phyloP scores from a whole-genome alignment of 1,140 invertebrate genomes.

The Macrotrachela quadricornifera region DNA sequence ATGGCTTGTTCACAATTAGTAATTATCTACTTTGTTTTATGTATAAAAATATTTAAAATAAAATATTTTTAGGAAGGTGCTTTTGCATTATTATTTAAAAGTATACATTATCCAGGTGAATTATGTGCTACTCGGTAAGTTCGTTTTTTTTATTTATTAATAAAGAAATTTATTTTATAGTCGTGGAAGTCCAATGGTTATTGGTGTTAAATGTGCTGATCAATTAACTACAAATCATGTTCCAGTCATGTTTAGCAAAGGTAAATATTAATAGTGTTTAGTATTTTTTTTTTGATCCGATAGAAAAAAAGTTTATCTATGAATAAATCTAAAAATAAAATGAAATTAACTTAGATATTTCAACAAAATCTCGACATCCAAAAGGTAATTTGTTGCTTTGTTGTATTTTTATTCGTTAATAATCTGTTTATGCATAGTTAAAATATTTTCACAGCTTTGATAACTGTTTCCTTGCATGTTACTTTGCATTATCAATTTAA shows the following conservation, averaged over 20 bases:
- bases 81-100: slow-evolving; percentile 92
- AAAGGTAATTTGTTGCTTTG: no score
- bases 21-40: slow-evolving; percentile 19
- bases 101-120: slow-evolving; percentile 78
- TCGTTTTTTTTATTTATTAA: not conserved
- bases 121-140: slow-evolving; percentile 64
- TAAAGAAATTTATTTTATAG: slow-evolving; percentile 14
- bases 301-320: no score
- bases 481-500: no score
- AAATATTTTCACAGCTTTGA: no score
- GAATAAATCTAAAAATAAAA: no score
- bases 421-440: no score
- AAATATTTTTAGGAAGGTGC: slow-evolving; percentile 63
- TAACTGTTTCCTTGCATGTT: no score
- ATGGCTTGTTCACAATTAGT: slow-evolving; percentile 84
- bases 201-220: slow-evolving; percentile 86
- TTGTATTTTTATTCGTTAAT: no score
- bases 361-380: no score
- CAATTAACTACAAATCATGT: slow-evolving; percentile 84
- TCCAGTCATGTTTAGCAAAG: slow-evolving; percentile 89
- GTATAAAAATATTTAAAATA: not conserved
- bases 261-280: slow-evolving; percentile 32
- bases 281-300: no score
- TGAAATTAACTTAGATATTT: no score
- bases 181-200: slow-evolving; percentile 78